These are phyloP conservation scores for Cryptus viduatorius DNA, from an alignment of 2,888 invertebrate species.

Conservation along the genomic window DNA sequence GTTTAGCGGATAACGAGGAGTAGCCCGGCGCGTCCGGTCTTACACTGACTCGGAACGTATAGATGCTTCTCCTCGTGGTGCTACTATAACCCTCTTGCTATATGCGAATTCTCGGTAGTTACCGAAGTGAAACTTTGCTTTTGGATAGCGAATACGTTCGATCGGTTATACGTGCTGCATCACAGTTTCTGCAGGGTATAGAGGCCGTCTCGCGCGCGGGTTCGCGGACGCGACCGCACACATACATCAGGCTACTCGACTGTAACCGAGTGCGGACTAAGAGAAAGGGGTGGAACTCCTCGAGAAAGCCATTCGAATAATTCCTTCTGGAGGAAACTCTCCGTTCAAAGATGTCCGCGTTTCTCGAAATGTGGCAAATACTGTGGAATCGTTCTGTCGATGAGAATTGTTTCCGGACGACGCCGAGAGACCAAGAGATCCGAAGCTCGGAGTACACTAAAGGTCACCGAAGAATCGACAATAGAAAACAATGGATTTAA, in stretches of 20 bases:
- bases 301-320: constrained; percentile 24
- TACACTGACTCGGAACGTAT: constrained; percentile 25
- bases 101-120: constrained; percentile 43
- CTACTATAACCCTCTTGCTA: constrained; percentile 19
- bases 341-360: neutral
- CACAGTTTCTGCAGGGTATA: constrained; percentile 28
- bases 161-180: constrained; percentile 45
- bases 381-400: constrained; percentile 45
- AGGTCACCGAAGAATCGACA: constrained; percentile 24
- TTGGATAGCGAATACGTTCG: constrained; percentile 37
- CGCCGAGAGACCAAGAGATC: neutral
- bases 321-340: constrained; percentile 7
- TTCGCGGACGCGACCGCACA: neutral
- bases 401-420: constrained; percentile 19
- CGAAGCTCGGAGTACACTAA: constrained; percentile 16
- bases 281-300: neutral
- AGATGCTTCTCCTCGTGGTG: neutral
- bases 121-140: constrained; percentile 42
- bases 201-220: neutral
- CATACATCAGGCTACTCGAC: neutral
- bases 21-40: constrained; percentile 59
- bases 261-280: neutral
- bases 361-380: constrained; percentile 18
- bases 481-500: constrained; percentile 49
- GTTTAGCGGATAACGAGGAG: constrained; percentile 69